phyloP scores from a whole-genome alignment of 2,888 invertebrate species.

The Desoria tigrina region DNA sequence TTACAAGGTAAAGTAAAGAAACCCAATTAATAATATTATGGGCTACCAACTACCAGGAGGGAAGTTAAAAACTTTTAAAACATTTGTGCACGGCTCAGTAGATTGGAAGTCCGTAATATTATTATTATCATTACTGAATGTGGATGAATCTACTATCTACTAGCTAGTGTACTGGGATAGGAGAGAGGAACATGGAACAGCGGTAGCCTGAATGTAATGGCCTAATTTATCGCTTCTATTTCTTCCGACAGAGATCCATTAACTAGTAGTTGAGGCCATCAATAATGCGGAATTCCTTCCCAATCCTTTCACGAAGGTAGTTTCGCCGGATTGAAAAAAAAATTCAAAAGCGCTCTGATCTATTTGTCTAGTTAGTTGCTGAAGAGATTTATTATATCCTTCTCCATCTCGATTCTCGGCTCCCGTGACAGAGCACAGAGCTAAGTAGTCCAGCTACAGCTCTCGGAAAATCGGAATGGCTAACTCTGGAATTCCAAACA shows the following conservation, averaged over 20 bases:
- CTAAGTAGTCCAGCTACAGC: constrained; percentile 6
- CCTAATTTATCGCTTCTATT: constrained; percentile 23
- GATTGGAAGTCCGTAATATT: no score
- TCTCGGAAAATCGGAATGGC: not conserved
- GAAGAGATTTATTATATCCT: constrained; percentile 15
- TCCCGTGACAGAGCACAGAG: not conserved
- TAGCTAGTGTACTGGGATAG: no score
- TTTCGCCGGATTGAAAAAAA: constrained; percentile 3
- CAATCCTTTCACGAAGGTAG: constrained; percentile 15
- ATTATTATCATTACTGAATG: no score
- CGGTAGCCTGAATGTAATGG: constrained; percentile 18
- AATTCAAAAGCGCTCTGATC: constrained; percentile 11
- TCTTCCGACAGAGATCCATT: constrained; percentile 19
- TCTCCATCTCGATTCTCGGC: no score
- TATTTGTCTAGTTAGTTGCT: constrained; percentile 10
- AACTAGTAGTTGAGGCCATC: constrained; percentile 21
- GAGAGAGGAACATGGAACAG: no score
- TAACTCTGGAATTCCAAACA: constrained; percentile 10
- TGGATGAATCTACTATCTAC: no score
- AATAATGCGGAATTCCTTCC: constrained; percentile 17
- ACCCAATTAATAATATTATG: constrained; percentile 42
- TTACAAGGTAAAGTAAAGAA: constrained; percentile 40
- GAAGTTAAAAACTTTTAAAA: not conserved
- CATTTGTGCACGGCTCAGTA: not conserved
- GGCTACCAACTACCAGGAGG: no score